Evolutionary conservation across 2,113 vertebrate genomes (phyloP), one percentile per base, ranked within the genome.

Genomic region (Pongo abelii): DNA sequence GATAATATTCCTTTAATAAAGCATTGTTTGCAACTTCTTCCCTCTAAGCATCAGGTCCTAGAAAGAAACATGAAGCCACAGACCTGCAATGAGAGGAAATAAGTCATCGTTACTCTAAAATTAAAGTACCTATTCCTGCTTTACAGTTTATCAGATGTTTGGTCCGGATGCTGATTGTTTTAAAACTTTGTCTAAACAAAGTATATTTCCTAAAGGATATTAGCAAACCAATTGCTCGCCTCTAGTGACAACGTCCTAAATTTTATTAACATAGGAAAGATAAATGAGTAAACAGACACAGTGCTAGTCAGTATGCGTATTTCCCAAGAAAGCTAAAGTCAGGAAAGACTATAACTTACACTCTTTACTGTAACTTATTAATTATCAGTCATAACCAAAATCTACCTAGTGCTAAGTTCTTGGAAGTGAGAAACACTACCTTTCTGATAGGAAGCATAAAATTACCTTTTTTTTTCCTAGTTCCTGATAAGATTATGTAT

Each of bases 101-200:
- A 96, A 97, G 94, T 97, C 97, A 97, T 75, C 81, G 0, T 43
- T 81, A 48, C 43, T 79, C 96, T 97, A 98, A 97, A 97, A 97
- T 98, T 98, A 98, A 96, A 97, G 92, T 67, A 96, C 91, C 95
- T 97, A 97, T 97, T 98, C 96, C 91, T 97, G 98, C 92, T 79
- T 96, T 92, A 94, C 86, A 95, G 84, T 96, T 97, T 97, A 96
- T 97, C 97, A 94, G 92, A 97, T 97, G 93, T 80, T 96, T 79
- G 52, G 46, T 86, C 96, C 98, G 94, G 97, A 98, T 95, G 95
- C 95, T 89, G 91, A 97, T 98, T 98, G 98, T 98, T 98, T 98
- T 92, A 93, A 93, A 97, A 93, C 72, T 89, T 93, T 96, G 96
- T 97, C 97, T 97, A 98, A 98, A 98, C 98, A 98, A 96, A 98